Conservation (phyloP, 2,888 invertebrate genomes). For the Aethes cnicana region DNA sequence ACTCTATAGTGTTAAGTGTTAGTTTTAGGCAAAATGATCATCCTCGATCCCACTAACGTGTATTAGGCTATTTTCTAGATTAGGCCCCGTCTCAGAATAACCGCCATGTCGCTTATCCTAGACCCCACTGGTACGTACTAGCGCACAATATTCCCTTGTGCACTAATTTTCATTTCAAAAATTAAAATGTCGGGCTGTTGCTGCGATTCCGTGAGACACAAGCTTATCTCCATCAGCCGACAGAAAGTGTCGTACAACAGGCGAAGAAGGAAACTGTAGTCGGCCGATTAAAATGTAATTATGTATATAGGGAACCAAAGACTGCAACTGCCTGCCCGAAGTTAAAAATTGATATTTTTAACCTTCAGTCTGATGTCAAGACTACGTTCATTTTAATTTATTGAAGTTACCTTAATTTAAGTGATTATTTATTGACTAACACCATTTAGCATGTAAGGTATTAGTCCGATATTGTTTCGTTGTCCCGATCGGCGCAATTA, state of each 20-base stretch:
- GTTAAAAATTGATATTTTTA: too few relatives aligned
- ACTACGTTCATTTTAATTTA: constrained; percentile 69
- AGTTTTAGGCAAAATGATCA: constrained; percentile 40
- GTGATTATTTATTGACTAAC: constrained; percentile 78
- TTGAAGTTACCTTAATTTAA: constrained; percentile 78
- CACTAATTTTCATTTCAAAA: neutral
- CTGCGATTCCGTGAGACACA: constrained; percentile 63
- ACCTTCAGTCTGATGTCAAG: constrained; percentile 53
- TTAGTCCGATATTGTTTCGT: constrained; percentile 18
- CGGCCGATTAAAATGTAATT: constrained; percentile 47
- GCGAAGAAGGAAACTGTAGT: constrained; percentile 64
- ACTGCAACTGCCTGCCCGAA: constrained; percentile 65
- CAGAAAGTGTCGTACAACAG: constrained; percentile 69
- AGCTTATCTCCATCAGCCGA: constrained; percentile 66
- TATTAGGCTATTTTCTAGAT: constrained; percentile 39
- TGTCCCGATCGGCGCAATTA: neutral
- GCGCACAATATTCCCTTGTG: constrained; percentile 10
- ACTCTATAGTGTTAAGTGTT: constrained; percentile 38
- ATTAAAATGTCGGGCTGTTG: constrained; percentile 29
- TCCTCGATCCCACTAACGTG: constrained; percentile 48
- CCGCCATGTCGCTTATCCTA: constrained; percentile 32
- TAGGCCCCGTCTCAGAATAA: too few relatives aligned
- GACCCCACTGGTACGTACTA: constrained; percentile 35
- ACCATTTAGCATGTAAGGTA: constrained; percentile 45
- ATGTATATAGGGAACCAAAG: constrained; percentile 76